Evolutionary conservation across 2,888 invertebrate species (phyloP).

Genomic region (Diaprepes abbreviatus): DNA sequence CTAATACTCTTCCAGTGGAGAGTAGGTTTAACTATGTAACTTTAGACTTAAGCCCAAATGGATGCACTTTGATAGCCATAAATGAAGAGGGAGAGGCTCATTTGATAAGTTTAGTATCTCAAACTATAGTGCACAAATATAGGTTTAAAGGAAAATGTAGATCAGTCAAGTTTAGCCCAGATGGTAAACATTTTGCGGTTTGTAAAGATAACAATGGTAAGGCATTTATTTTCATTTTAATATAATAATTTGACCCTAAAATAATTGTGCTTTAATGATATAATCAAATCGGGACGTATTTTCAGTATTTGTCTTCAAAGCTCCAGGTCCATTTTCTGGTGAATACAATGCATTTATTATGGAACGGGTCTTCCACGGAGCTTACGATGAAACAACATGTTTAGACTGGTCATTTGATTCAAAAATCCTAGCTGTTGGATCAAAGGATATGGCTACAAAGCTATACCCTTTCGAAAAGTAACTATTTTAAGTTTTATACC

Average conservation of each 20-base stretch:
- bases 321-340: constrained; percentile 84
- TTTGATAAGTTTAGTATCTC: constrained; percentile 87
- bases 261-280: too few species aligned
- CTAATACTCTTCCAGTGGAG: constrained; percentile 89
- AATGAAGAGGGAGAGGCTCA: constrained; percentile 92
- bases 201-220: constrained; percentile 87
- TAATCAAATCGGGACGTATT: too few species aligned
- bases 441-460: constrained; percentile 89
- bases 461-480: constrained; percentile 83
- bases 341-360: constrained; percentile 91
- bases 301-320: constrained; percentile 86
- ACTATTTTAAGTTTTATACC: too few species aligned
- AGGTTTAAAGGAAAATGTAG: constrained; percentile 84
- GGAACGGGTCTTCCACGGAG: constrained; percentile 85
- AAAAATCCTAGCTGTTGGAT: constrained; percentile 88
- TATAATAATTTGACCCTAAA: too few species aligned
- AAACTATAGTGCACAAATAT: constrained; percentile 85
- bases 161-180: constrained; percentile 91
- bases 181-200: constrained; percentile 93
- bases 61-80: constrained; percentile 85
- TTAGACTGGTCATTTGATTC: constrained; percentile 96
- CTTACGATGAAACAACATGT: constrained; percentile 87
- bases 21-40: constrained; percentile 88
- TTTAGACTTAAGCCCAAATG: constrained; percentile 90
- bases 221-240: constrained; percentile 13